These are phyloP conservation scores for Halyomorpha halys DNA, from an alignment of 1,140 invertebrate species.

Conservation along the genomic window DNA sequence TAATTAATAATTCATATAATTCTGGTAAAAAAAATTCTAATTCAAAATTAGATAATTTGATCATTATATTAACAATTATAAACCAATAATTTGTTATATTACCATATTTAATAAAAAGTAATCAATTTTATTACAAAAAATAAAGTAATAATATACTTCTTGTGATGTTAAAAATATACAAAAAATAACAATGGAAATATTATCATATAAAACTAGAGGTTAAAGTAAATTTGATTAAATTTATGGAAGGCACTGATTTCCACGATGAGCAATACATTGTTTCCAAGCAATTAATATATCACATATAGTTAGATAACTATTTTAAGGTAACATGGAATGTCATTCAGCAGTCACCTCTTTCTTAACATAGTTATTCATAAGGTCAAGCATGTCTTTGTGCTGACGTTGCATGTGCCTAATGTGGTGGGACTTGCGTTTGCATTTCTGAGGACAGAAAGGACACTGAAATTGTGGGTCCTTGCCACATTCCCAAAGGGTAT, in stretches of 20 bases:
- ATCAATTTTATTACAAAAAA: too few species aligned
- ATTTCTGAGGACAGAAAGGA: slow-evolving; percentile 42
- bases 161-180: slow-evolving; percentile 5
- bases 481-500: slow-evolving; percentile 46
- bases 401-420: slow-evolving; percentile 47
- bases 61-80: too few species aligned
- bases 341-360: slow-evolving; percentile 7
- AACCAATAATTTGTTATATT: too few species aligned
- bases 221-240: slow-evolving; percentile 6
- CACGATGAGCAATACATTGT: not conserved
- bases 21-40: too few species aligned
- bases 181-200: not conserved
- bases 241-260: slow-evolving; percentile 11
- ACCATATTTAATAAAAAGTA: too few species aligned
- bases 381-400: slow-evolving; percentile 40
- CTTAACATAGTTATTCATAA: slow-evolving; percentile 19
- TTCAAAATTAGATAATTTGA: too few species aligned
- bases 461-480: slow-evolving; percentile 49
- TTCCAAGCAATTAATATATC: not conserved
- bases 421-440: slow-evolving; percentile 48
- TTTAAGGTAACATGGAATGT: slow-evolving; percentile 11
- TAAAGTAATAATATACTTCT: too few species aligned
- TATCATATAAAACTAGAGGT: not conserved
- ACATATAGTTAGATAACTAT: not conserved
- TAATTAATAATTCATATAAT: too few species aligned